These are phyloP conservation scores for Centroberyx gerrardi DNA, from an alignment of 2,797 vertebrate species.

Conservation along the genomic window DNA sequence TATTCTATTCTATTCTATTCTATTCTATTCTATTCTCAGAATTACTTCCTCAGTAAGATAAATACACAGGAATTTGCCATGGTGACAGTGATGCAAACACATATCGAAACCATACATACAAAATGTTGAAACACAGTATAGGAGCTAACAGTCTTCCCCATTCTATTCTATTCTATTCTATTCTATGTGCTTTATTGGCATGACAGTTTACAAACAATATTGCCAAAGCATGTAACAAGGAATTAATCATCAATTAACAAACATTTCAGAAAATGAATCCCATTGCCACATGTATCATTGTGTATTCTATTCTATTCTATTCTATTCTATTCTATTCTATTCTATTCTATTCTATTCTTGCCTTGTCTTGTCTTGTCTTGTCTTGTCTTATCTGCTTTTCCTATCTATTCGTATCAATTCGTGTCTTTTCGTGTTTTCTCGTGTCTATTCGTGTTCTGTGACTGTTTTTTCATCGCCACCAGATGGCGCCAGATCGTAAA, in stretches of 20 bases:
- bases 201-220: too few relatives aligned
- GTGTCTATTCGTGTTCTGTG: not conserved
- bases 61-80: not conserved
- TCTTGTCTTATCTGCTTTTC: not conserved
- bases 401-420: not conserved
- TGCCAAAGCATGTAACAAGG: too few relatives aligned
- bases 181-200: not conserved
- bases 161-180: not conserved
- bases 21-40: not conserved
- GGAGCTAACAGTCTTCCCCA: too few relatives aligned
- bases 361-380: not conserved
- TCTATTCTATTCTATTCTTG: not conserved
- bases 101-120: too few relatives aligned
- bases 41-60: not conserved
- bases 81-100: too few relatives aligned
- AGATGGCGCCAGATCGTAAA: constrained; percentile 30
- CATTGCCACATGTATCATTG: too few relatives aligned
- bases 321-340: not conserved
- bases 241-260: too few relatives aligned
- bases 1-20: not conserved
- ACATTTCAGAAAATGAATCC: too few relatives aligned
- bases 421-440: too few relatives aligned
- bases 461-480: not conserved
- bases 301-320: not conserved
- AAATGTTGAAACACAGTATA: too few relatives aligned